Conservation (phyloP, 2,797 vertebrate species). For the Liasis olivaceus region DNA sequence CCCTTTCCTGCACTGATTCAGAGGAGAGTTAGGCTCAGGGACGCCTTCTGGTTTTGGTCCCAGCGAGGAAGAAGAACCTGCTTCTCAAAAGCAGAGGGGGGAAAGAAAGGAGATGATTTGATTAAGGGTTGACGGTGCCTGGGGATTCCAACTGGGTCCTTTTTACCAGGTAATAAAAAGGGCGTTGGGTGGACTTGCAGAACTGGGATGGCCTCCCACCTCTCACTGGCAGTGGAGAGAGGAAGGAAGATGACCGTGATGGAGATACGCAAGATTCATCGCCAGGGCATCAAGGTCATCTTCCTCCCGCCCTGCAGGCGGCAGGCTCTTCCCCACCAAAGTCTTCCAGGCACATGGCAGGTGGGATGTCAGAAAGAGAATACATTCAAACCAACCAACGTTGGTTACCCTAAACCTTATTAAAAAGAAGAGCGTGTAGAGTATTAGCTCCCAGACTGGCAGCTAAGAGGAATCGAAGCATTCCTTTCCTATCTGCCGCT, state of each 20-base stretch:
- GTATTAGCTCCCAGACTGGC: neutral
- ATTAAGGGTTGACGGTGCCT: too few species aligned
- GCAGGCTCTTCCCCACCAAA: neutral
- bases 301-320: neutral
- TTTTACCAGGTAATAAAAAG: too few species aligned
- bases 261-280: neutral
- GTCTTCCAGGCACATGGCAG: neutral
- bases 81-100: neutral
- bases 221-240: neutral
- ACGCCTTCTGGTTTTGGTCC: neutral
- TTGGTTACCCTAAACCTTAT: neutral
- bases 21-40: neutral
- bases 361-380: neutral
- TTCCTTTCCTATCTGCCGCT: neutral
- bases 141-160: too few species aligned
- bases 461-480: neutral
- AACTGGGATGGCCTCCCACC: neutral
- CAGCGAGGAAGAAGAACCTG: neutral
- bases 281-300: neutral
- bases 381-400: neutral
- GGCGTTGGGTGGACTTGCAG: neutral
- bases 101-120: neutral
- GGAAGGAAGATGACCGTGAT: neutral
- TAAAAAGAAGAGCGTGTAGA: neutral
- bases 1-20: neutral